Base-by-base conservation (phyloP, 2,113 vertebrate genomes). In the Eupsittula cactorum region DNA sequence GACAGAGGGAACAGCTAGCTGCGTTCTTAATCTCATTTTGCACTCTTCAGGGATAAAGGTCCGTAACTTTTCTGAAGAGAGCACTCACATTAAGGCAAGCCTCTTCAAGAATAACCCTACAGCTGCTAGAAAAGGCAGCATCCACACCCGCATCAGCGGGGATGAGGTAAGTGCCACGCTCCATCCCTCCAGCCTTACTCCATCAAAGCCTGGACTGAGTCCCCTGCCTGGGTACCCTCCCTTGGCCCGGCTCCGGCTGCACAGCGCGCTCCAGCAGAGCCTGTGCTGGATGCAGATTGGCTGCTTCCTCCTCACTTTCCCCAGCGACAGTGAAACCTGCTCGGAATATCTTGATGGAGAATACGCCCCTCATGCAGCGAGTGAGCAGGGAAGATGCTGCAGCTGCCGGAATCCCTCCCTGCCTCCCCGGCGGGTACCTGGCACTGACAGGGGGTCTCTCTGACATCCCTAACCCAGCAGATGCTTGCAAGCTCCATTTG, bases 261-360 rank as follows among this genome's bases (percentile, higher is more conserved):
- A 5, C 6, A 2, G 28, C 11, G 7, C 1, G 7, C 68, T 39
- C 49, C 13, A 11, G 74, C 87, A n/a, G 0, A 53, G 67, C 74
- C 62, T 1, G 73, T 11, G 17, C 92, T 67, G 47, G 3, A 85
- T 10, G 90, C 93, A 95, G 29, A 92, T 91, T 90, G 95, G 93
- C 93, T 75, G 91, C 82, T 37, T 31, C 70, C 93, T 79, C 78
- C 93, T 70, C 63, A 1, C 94, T 91, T 31, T 77, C 91, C 94
- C 95, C 87, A 87, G 90, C 71, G 91, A 94, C 94, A 96, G 93
- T 59, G 20, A 44, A 82, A 65, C 91, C 93, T 82, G 91, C 94
- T 88, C 6, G 49, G 42, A 82, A 90, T 59, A 82, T 73, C 82
- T n/a, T 1, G 60, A 27, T 18, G 90, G 57, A 52, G 68, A 82